These are phyloP conservation scores for Mystacides longicornis DNA, from an alignment of 2,888 invertebrate species.

Conservation along the genomic window DNA sequence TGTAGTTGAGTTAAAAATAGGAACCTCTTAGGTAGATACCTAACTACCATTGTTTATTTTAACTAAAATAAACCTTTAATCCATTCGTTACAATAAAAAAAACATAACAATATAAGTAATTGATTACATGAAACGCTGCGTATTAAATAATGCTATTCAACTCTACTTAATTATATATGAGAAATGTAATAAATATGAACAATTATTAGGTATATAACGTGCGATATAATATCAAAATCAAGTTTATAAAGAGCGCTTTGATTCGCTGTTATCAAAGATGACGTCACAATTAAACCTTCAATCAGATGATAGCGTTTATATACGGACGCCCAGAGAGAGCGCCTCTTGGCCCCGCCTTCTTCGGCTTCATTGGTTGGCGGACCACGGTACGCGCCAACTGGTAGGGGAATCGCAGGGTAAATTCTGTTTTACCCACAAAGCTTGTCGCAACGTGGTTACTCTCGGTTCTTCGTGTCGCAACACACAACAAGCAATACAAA, in stretches of 20 bases:
- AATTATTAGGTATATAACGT: background rate
- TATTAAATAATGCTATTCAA: no score
- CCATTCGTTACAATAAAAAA: no score
- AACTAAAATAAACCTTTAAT: no score
- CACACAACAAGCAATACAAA: no score
- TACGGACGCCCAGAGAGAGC: constrained; percentile 18
- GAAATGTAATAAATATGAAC: no score
- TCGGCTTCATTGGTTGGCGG: constrained; percentile 32
- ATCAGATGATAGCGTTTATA: constrained; percentile 19
- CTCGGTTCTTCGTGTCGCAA: constrained; percentile 12
- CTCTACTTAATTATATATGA: no score
- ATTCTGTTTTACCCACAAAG: constrained; percentile 19
- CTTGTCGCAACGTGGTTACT: constrained; percentile 18
- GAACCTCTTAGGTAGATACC: no score
- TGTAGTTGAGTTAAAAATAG: no score
- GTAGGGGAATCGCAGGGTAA: constrained; percentile 37
- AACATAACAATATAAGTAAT: no score
- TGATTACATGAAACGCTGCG: no score
- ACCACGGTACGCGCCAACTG: constrained; percentile 30
- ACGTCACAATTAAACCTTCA: constrained; percentile 33
- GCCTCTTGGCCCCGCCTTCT: constrained; percentile 35
- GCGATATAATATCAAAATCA: constrained; percentile 32
- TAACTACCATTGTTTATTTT: no score
- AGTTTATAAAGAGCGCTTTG: constrained; percentile 46
- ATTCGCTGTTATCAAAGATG: constrained; percentile 40